phyloP scores from a whole-genome alignment of 2,888 invertebrate genomes.

The Lapara coniferarum region DNA sequence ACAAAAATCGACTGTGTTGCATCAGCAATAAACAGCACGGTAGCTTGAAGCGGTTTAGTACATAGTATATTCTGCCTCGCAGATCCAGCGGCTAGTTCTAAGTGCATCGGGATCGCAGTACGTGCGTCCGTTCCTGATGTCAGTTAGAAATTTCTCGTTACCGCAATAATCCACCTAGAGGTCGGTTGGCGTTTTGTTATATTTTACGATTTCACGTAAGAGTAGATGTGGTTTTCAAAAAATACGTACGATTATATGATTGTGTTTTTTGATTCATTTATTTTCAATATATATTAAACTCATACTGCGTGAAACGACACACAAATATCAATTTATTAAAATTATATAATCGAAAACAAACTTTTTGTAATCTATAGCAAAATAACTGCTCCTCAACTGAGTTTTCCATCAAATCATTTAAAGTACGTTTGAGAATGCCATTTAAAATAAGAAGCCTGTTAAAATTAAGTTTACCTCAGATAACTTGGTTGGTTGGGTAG shows the following conservation, averaged over 20 bases:
- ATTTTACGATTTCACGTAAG: constrained; percentile 66
- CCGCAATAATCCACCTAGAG: constrained; percentile 76
- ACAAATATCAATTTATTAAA: no score
- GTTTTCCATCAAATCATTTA: no score
- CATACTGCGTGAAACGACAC: no score
- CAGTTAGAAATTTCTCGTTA: constrained; percentile 80
- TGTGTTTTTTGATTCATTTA: no score
- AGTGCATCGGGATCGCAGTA: constrained; percentile 78
- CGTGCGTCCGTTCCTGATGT: constrained; percentile 77
- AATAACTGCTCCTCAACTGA: no score
- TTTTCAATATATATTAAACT: no score
- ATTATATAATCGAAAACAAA: no score
- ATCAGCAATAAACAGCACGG: constrained; percentile 36
- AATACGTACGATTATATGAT: constrained; percentile 6
- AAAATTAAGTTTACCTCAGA: no score
- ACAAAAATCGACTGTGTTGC: background rate
- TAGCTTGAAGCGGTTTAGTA: constrained; percentile 32
- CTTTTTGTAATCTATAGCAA: no score
- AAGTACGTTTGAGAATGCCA: no score
- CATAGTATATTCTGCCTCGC: constrained; percentile 44
- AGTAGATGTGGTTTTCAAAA: constrained; percentile 3
- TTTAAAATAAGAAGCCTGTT: no score
- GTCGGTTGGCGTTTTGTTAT: constrained; percentile 60
- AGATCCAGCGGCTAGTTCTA: constrained; percentile 57
- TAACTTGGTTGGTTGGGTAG: no score